phyloP scores from a whole-genome alignment of 1,140 invertebrate genomes.

The silkworm (Bombyx mori) region ASM3026992v2 NC_085121.1:3561501-3562000 shows the following conservation, averaged over 20 bases:
- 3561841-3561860: constrained; percentile 36
- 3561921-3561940: constrained; percentile 78
- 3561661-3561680: no score
- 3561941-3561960: constrained; percentile 54
- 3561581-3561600: no score
- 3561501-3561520: neutral
- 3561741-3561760: constrained; percentile 20
- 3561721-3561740: constrained; percentile 14
- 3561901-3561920: constrained; percentile 77
- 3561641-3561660: no score
- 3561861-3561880: constrained; percentile 30
- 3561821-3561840: constrained; percentile 13
- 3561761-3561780: constrained; percentile 17
- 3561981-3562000: constrained; percentile 71
- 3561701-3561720: no score
- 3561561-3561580: no score
- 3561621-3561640: no score
- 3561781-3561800: constrained; percentile 20
- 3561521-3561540: constrained; percentile 1
- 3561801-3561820: constrained; percentile 18
- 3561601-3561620: no score
- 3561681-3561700: no score
- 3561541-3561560: neutral
- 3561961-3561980: constrained; percentile 63
- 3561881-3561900: constrained; percentile 9